phyloP scores from a whole-genome alignment of 2,888 invertebrate genomes.

The Acrobasis consociella region DNA sequence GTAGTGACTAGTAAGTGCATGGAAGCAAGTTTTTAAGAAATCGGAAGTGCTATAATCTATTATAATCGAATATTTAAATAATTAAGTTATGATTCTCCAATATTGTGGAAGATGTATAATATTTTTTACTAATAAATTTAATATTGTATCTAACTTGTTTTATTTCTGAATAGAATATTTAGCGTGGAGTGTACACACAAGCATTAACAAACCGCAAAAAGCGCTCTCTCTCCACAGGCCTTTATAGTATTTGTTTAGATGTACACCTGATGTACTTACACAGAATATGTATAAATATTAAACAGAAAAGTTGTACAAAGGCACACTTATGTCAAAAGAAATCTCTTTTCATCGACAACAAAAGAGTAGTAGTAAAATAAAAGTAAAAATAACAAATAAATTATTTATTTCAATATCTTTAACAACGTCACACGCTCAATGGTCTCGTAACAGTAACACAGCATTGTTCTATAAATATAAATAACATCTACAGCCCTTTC shows the following conservation, averaged over 20 bases:
- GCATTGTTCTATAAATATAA: slow-evolving; percentile 17
- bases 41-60: slow-evolving; percentile 80
- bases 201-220: too few species aligned
- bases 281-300: too few species aligned
- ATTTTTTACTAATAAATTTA: slow-evolving; percentile 84
- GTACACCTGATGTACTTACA: too few species aligned
- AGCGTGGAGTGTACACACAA: neutral
- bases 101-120: slow-evolving; percentile 83
- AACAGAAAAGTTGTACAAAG: too few species aligned
- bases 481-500: slow-evolving; percentile 11
- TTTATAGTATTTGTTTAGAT: too few species aligned
- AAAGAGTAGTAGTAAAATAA: neutral
- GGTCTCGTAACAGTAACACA: slow-evolving; percentile 8
- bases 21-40: slow-evolving; percentile 68
- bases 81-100: slow-evolving; percentile 82
- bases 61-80: slow-evolving; percentile 80
- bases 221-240: too few species aligned
- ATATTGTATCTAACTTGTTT: slow-evolving; percentile 71
- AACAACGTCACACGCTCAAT: slow-evolving; percentile 13
- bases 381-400: slow-evolving; percentile 14
- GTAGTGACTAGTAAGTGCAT: slow-evolving; percentile 69
- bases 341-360: too few species aligned
- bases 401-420: slow-evolving; percentile 23
- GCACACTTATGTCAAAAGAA: too few species aligned
- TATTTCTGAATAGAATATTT: slow-evolving; percentile 42